Conservation (phyloP, 2,797 vertebrate species). For the Sternotherus odoratus region DNA sequence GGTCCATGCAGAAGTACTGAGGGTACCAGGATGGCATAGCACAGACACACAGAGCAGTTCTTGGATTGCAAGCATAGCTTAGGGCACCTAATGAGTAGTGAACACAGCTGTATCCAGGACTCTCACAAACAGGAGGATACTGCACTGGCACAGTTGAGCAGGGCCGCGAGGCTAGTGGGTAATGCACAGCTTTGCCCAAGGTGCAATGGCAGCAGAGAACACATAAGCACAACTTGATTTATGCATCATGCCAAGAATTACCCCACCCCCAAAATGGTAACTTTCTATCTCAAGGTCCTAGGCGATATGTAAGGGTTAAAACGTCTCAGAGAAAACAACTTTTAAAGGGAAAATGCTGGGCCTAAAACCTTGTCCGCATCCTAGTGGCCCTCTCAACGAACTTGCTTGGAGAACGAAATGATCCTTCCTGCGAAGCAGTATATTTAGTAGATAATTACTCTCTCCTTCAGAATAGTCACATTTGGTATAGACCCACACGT, state of each 20-base stretch:
- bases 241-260: background rate
- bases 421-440: background rate
- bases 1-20: background rate
- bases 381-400: background rate
- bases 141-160: rapidly evolving
- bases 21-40: background rate
- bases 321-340: rapidly evolving
- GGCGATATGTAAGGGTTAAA: background rate
- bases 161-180: rapidly evolving
- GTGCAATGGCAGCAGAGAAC: background rate
- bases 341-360: background rate
- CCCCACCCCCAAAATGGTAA: background rate
- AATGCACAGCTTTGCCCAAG: rapidly evolving
- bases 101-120: background rate
- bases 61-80: rapidly evolving
- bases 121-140: background rate
- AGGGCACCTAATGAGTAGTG: rapidly evolving
- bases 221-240: rapidly evolving
- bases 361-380: background rate
- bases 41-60: background rate
- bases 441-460: background rate
- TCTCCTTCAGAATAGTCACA: background rate
- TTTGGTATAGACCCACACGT: background rate
- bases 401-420: background rate
- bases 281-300: background rate